Evolutionary conservation across 2,888 invertebrate genomes (phyloP).

Genomic region (Zonitis immaculata): DNA sequence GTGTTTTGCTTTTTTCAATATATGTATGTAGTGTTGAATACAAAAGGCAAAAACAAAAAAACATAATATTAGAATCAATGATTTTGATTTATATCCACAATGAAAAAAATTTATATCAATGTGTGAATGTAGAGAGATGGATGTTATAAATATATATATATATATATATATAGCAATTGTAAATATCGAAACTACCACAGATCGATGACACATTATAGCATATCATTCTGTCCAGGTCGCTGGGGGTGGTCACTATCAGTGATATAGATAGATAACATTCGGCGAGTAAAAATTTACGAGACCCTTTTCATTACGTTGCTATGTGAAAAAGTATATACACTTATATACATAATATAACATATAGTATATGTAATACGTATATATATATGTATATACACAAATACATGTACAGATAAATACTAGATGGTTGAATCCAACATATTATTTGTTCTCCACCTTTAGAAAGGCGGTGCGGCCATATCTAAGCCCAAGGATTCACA

Average conservation of each 20-base stretch:
- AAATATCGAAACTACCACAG: neutral
- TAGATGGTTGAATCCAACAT: neutral
- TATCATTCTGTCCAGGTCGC: neutral
- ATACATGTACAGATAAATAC: neutral
- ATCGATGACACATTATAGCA: neutral
- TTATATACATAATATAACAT: no score
- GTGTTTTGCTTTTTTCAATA: no score
- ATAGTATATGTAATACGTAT: neutral
- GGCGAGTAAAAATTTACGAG: constrained; percentile 13
- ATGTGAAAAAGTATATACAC: neutral
- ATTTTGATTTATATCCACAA: neutral
- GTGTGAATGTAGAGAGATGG: neutral
- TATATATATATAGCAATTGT: no score
- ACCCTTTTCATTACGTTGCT: constrained; percentile 12
- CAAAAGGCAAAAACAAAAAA: neutral
- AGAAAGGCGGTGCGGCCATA: constrained; percentile 12
- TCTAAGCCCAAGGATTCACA: constrained; percentile 25
- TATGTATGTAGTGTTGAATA: neutral
- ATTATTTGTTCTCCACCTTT: constrained; percentile 7
- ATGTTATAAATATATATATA: neutral
- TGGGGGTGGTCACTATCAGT: neutral
- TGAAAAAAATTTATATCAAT: neutral
- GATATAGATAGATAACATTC: neutral
- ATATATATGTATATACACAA: neutral
- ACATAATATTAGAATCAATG: neutral